These are phyloP conservation scores for Sterrhoptilus dennistouni DNA, from an alignment of 2,113 vertebrate species.

Conservation along the genomic window DNA sequence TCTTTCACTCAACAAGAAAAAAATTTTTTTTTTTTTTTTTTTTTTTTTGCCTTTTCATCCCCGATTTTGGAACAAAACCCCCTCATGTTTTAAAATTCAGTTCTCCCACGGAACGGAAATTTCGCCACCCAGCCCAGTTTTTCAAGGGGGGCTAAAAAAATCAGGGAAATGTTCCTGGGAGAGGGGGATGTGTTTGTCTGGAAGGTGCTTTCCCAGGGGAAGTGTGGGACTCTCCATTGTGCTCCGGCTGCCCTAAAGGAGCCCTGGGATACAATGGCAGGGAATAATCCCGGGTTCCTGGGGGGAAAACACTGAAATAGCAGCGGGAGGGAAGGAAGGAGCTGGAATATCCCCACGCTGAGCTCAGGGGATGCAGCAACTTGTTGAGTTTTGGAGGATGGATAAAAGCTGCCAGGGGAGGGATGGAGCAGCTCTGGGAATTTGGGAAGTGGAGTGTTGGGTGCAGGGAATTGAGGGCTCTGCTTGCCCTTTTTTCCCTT, in stretches of 20 bases:
- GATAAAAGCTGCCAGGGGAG: neutral
- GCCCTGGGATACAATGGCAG: neutral
- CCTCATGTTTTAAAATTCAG: neutral
- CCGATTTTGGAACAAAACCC: neutral
- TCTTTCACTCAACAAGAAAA: neutral
- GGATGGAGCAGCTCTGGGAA: neutral
- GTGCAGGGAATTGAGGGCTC: neutral
- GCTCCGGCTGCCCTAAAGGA: neutral
- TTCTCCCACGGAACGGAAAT: constrained; percentile 25
- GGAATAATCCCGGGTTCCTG: neutral
- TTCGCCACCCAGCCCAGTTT: neutral
- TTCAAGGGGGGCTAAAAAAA: neutral
- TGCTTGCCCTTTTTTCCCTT: neutral
- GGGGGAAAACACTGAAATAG: neutral
- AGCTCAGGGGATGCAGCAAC: neutral
- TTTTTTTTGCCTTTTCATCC: neutral
- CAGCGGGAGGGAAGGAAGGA: neutral
- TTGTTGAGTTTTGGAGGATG: neutral
- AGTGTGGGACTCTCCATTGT: neutral
- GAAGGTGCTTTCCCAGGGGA: constrained; percentile 41
- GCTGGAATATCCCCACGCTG: neutral
- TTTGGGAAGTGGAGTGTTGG: rapidly evolving
- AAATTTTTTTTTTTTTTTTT: too few relatives aligned
- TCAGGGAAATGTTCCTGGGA: neutral
- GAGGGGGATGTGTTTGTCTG: constrained; percentile 25